Evolutionary conservation across 1,140 invertebrate genomes (phyloP).

Genomic region (Panonychus citri): DNA sequence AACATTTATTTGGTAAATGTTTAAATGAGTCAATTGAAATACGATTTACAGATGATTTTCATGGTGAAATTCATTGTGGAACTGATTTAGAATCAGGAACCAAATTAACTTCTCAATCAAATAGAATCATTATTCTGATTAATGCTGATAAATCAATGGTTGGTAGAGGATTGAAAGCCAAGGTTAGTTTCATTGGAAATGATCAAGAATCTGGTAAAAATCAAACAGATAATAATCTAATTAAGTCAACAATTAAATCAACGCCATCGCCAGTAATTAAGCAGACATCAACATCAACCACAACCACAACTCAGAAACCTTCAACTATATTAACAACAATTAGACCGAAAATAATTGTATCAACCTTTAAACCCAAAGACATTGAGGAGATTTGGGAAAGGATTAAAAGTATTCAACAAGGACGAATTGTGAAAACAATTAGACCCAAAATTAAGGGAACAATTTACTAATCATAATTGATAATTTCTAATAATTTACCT

Average conservation of each 20-base stretch:
- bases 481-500: too few relatives aligned
- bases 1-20: not conserved
- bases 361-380: not conserved
- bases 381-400: not conserved
- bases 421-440: not conserved
- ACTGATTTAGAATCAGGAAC: conserved; percentile 1
- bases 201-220: not conserved
- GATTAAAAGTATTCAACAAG: not conserved
- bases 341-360: not conserved
- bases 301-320: not conserved
- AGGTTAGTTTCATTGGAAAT: not conserved
- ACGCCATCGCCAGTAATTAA: not conserved
- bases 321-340: not conserved
- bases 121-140: not conserved
- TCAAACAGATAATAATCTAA: too few relatives aligned
- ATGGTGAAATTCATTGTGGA: conserved; percentile 5
- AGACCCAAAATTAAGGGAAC: not conserved
- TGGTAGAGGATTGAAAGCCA: conserved; percentile 2
- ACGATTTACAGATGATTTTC: not conserved
- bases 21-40: conserved; percentile 5
- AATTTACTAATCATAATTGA: too few relatives aligned
- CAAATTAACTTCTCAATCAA: not conserved
- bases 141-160: not conserved
- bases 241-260: not conserved
- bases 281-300: not conserved